Conservation (phyloP, 64 coral and sea anemone species). For the Dendronephthya gigantea region DNA sequence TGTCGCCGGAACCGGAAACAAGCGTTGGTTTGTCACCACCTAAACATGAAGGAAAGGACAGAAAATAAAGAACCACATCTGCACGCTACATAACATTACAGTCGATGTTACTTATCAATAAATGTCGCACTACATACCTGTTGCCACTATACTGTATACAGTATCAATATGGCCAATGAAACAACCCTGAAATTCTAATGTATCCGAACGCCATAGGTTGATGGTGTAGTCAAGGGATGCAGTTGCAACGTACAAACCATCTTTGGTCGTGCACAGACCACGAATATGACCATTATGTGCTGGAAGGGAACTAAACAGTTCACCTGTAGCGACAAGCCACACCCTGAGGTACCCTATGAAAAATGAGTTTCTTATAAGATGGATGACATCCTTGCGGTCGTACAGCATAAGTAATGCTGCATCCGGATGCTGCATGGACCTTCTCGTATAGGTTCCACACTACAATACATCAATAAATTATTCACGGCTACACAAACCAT, state of each 20-base stretch:
- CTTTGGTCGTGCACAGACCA: constrained; percentile 29
- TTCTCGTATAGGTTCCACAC: no score
- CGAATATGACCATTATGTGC: constrained; percentile 43
- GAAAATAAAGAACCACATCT: no score
- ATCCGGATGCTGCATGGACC: no score
- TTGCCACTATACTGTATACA: constrained; percentile 23
- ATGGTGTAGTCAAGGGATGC: constrained; percentile 42
- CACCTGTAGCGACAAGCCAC: constrained; percentile 25
- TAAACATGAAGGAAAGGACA: no score
- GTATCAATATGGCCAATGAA: constrained; percentile 38
- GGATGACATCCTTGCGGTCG: no score
- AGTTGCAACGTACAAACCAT: constrained; percentile 25
- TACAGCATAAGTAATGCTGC: no score
- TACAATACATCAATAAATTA: no score
- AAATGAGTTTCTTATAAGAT: no score
- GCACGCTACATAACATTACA: no score
- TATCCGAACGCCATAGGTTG: constrained; percentile 28
- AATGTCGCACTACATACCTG: no score
- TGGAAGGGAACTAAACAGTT: background rate
- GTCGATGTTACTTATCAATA: no score
- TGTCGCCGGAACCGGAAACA: constrained; percentile 39
- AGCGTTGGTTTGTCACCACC: background rate
- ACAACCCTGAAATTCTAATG: background rate
- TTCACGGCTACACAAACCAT: no score
- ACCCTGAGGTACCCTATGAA: background rate